Evolutionary conservation across 2,113 vertebrate species (phyloP).

Genomic region (Pachycephala philippinensis): DNA sequence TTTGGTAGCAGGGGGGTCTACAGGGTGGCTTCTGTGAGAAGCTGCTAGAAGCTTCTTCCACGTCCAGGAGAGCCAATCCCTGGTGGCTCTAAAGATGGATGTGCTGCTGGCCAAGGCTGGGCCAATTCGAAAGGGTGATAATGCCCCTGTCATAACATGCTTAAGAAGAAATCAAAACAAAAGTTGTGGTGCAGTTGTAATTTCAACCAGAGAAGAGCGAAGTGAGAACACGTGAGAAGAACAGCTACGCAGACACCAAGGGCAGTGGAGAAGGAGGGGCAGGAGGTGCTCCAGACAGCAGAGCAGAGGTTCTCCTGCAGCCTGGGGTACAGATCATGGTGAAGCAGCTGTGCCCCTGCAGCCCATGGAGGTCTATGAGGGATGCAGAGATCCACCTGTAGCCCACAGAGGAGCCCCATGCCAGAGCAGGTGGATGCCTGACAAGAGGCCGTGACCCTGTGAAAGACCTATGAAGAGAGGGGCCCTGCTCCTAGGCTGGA

Average conservation of each 20-base stretch:
- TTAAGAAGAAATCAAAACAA: background rate
- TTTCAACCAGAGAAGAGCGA: background rate
- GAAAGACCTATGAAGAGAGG: background rate
- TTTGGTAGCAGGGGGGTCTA: background rate
- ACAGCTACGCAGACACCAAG: background rate
- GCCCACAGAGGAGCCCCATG: fast-evolving
- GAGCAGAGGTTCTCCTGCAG: background rate
- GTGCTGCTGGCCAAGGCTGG: background rate
- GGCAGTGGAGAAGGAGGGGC: background rate
- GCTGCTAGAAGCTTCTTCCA: background rate
- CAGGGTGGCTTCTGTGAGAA: background rate
- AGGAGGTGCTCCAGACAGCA: fast-evolving
- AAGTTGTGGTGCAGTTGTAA: background rate
- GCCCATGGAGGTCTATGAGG: fast-evolving
- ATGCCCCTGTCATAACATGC: background rate
- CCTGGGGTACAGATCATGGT: fast-evolving
- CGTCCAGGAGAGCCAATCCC: background rate
- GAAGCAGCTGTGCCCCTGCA: background rate
- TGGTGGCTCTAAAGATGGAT: background rate
- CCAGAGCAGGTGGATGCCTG: background rate
- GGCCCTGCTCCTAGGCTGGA: background rate
- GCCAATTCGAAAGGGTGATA: background rate
- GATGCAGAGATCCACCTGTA: background rate
- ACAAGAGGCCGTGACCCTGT: background rate
- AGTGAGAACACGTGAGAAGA: background rate